Evolutionary conservation across 2,797 vertebrate genomes (phyloP).

Genomic region (Myripristis jacobus): DNA sequence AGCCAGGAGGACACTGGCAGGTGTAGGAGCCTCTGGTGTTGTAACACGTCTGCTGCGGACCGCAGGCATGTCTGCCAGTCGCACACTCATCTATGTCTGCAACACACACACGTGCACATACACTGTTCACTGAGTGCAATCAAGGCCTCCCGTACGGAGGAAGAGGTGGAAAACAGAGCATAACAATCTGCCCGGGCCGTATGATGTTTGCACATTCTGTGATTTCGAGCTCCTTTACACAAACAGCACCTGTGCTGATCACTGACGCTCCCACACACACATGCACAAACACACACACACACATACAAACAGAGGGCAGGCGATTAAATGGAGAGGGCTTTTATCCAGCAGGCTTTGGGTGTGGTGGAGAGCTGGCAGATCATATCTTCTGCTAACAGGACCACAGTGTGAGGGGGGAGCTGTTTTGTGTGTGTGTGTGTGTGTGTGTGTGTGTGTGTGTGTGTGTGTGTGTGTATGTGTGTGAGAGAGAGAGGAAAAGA

Average conservation of each 20-base stretch:
- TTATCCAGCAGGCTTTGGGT: constrained; percentile 59
- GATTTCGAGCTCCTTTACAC: constrained; percentile 54
- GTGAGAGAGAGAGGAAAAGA: too few relatives aligned
- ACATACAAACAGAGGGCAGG: constrained; percentile 48
- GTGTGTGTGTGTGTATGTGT: not conserved
- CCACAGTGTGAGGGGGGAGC: constrained; percentile 49
- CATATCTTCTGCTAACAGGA: constrained; percentile 65
- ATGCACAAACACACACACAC: constrained; percentile 25
- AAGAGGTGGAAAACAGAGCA: constrained; percentile 52
- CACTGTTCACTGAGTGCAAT: constrained; percentile 16
- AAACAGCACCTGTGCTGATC: constrained; percentile 42
- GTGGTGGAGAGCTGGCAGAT: constrained; percentile 61
- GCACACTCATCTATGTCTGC: constrained; percentile 94
- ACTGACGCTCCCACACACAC: constrained; percentile 56
- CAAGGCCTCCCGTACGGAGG: constrained; percentile 16
- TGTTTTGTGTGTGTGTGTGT: constrained; percentile 15
- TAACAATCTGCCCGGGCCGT: constrained; percentile 45
- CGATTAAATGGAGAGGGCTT: constrained; percentile 63
- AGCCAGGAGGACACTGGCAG: constrained; percentile 91
- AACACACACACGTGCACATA: constrained; percentile 46
- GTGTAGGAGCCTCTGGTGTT: constrained; percentile 93
- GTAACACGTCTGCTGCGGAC: constrained; percentile 89
- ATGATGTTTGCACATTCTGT: not conserved
- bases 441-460: constrained; percentile 14
- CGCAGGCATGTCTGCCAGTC: constrained; percentile 89